Percentiles rank a stretch among this genome's conserved stretches.
Evolutionary conservation across 2,888 invertebrate species (phyloP).

Genomic region (Tortrix viridana): DNA sequence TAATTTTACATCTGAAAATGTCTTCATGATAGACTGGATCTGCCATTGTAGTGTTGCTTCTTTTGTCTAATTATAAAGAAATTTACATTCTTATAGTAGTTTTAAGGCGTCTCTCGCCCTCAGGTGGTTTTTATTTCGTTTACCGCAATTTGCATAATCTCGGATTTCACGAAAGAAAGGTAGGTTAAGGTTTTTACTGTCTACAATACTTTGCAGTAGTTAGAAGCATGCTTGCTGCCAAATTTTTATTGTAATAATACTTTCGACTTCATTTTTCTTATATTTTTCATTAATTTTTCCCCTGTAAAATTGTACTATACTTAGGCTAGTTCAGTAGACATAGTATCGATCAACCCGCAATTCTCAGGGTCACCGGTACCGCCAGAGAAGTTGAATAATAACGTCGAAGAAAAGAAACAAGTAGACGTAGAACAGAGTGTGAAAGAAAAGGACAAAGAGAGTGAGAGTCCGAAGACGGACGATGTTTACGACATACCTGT

Average conservation of each 20-base stretch:
- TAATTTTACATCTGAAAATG: no score
- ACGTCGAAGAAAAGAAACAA: slow-evolving; percentile 64
- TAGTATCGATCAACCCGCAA: slow-evolving; percentile 32
- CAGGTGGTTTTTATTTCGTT: no score
- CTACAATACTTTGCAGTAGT: slow-evolving; percentile 40
- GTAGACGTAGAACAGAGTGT: slow-evolving; percentile 61
- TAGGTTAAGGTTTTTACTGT: slow-evolving; percentile 35
- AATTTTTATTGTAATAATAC: slow-evolving; percentile 3
- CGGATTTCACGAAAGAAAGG: not conserved
- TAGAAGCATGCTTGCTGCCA: slow-evolving; percentile 50
- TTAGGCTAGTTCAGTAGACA: slow-evolving; percentile 28
- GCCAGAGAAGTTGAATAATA: slow-evolving; percentile 67
- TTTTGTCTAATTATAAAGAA: no score
- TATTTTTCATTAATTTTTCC: not conserved
- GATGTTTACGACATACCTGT: slow-evolving; percentile 80
- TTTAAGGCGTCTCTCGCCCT: no score
- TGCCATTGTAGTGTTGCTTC: no score
- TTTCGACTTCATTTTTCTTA: slow-evolving; percentile 14
- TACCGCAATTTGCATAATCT: no score
- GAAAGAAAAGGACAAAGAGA: slow-evolving; percentile 59
- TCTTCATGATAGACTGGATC: no score
- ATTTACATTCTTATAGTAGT: no score
- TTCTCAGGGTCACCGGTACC: slow-evolving; percentile 70
- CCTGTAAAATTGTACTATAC: slow-evolving; percentile 18
- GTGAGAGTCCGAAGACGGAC: slow-evolving; percentile 61